Evolutionary conservation across 2,113 vertebrate genomes (phyloP), one percentile per base, ranked within the genome.

Genomic region (Paradisaea rubra): DNA sequence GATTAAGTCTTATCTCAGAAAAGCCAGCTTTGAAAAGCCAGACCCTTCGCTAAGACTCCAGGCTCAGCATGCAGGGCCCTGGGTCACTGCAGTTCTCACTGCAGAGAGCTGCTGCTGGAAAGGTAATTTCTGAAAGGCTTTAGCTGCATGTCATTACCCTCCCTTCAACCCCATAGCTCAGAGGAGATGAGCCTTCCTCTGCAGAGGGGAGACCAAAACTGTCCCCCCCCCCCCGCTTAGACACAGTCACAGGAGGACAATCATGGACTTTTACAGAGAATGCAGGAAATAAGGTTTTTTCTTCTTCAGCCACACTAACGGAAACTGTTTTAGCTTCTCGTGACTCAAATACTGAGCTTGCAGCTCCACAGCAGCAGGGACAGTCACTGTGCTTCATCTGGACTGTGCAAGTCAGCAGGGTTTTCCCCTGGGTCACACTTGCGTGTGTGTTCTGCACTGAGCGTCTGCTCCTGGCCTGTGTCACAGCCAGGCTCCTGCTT

Each of bases 341-440:
- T 52, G 68, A 76, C 60, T 45, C 3, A 50, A 72, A 63, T 45
- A 42, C n/a, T 10, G 33, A 84, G 72, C 60, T 35, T 22, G 69
- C 72, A 94, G 86, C 68, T 91, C 24, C 65, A n/a, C 23, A 86
- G 86, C 72, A 81, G 71, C 69, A 92, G 81, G 63, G 42, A 53
- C 60, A 57, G 64, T 9, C 5, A 8, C 83, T 66, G 71, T 35
- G 30, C 41, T 86, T 65, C 68, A 53, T 11, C 49, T 33, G 27
- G 18, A 15, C 71, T 47, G 4, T 53, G 50, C 59, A 41, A 83
- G 78, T 9, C 90, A 73, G 90, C 59, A 77, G 83, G 57, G 68
- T 1, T 91, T 77, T 91, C 59, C 59, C 71, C 76, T 16, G 63
- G 57, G 71, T 54, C 57, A 63, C 35, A 5, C 63, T 7, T 3